Evolutionary conservation across 2,113 vertebrate species (phyloP), one percentile per base, ranked within the genome.

Genomic region (Phylloscopus trochilus): DNA sequence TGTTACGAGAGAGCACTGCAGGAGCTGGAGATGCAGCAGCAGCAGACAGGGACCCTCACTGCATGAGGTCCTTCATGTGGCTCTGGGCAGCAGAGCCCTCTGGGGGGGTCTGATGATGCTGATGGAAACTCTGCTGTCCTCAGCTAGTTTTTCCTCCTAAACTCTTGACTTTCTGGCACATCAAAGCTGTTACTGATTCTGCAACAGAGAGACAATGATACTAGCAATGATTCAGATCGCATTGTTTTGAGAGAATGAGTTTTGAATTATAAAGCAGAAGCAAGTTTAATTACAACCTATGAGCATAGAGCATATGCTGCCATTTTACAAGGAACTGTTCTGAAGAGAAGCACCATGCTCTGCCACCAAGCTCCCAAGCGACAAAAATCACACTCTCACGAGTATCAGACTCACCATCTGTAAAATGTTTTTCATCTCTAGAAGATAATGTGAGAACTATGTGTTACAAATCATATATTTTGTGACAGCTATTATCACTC

Each of bases 391-490:
- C 96, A 93, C 76, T 64, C 89, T 91, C 39, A 41, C 0, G 3
- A 89, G 85, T 94, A 94, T 86, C 90, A 96, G 92, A 94, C 93
- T 90, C 24, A 1, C 90, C 94, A 96, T 96, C 95, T 95, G 92
- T 51, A 96, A 92, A 84, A 90, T 63, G 85, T 79, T 96, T 93
- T 87, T 92, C 80, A 75, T 70, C 47, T 94, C 73, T n/a, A 73
- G 49, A 92, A 92, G 93, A 78, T 13, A 86, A 75, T 68, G 85
- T 83, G 87, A 93, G 89, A 95, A 79, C 39, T 95, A 56, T 21
- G 70, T 52, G 73, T 92, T 93, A 96, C 81, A 93, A 95, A 89
- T 69, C 49, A 60, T 49, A 19, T 15, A 23, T 52, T 78, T 88
- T 69, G 44, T 67, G 83, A 70, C 10, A 81, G 79, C 51, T 92